Conservation (phyloP, 1,140 invertebrate genomes). For the Drosophila persimilis region DNA sequence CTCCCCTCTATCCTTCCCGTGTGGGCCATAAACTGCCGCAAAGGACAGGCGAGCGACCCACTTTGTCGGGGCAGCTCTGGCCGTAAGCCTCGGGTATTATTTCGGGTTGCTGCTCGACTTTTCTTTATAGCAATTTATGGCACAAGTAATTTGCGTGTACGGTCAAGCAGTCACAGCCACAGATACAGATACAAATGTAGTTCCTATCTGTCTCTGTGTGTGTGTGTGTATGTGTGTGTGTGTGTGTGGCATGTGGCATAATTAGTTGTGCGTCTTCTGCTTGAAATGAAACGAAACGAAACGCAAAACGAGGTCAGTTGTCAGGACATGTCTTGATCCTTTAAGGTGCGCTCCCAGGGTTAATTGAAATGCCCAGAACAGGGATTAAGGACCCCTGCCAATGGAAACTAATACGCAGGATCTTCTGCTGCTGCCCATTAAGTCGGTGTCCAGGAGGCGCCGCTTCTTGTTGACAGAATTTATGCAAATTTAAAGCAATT, state of each 20-base stretch:
- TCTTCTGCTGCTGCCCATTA: slow-evolving; percentile 29
- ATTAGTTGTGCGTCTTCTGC: slow-evolving; percentile 74
- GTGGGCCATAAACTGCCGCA: slow-evolving; percentile 58
- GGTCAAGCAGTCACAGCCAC: slow-evolving; percentile 62
- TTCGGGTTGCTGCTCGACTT: slow-evolving; percentile 61
- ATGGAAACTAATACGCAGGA: slow-evolving; percentile 67
- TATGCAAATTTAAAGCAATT: slow-evolving; percentile 81
- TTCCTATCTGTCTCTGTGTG: slow-evolving; percentile 11
- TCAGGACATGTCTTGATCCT: slow-evolving; percentile 24
- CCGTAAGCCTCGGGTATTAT: slow-evolving; percentile 67
- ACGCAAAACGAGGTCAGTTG: too few species aligned
- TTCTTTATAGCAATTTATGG: slow-evolving; percentile 71
- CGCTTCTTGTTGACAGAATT: slow-evolving; percentile 70
- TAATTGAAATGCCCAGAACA: slow-evolving; percentile 70
- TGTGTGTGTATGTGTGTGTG: slow-evolving; percentile 30
- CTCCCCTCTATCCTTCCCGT: neutral
- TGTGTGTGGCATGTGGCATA: slow-evolving; percentile 72
- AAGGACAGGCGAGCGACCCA: slow-evolving; percentile 54
- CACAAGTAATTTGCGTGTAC: slow-evolving; percentile 81
- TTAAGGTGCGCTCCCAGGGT: slow-evolving; percentile 70
- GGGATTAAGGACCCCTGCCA: slow-evolving; percentile 58
- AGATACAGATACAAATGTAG: slow-evolving; percentile 23
- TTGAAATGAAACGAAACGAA: slow-evolving; percentile 7
- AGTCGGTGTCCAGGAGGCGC: neutral
- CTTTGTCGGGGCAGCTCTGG: slow-evolving; percentile 41